These are phyloP conservation scores for Cotesia vestalis DNA, from an alignment of 1,140 invertebrate genomes.

Conservation along the genomic window DNA sequence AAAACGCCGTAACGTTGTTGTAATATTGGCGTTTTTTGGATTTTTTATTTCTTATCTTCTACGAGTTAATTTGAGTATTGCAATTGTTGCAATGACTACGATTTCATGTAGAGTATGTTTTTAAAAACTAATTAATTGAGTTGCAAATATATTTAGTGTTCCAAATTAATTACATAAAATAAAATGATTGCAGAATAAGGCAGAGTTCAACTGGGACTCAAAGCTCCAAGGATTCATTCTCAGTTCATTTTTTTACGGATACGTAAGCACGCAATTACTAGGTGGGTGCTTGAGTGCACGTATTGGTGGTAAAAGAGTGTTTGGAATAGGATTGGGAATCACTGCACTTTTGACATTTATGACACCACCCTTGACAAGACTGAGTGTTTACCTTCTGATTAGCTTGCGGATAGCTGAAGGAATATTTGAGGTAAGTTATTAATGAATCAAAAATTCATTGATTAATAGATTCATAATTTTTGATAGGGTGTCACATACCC, in stretches of 20 bases:
- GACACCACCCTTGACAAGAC: conserved; percentile 79
- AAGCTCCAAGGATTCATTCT: conserved; percentile 82
- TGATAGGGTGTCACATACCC: conserved; percentile 88
- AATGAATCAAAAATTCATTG: conserved; percentile 2
- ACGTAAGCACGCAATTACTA: conserved; percentile 77
- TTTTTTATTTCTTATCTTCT: conserved; percentile 89
- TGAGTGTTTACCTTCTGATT: conserved; percentile 77
- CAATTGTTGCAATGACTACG: conserved; percentile 88
- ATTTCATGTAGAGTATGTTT: conserved; percentile 66
- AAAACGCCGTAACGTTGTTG: conserved; percentile 76
- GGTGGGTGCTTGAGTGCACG: conserved; percentile 78
- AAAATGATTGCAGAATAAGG: background rate
- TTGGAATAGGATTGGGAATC: conserved; percentile 81
- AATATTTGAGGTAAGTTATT: conserved; percentile 78
- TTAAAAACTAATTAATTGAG: background rate
- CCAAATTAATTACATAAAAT: background rate
- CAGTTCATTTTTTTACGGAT: conserved; percentile 89
- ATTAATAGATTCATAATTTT: too few relatives aligned
- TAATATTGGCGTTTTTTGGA: conserved; percentile 83
- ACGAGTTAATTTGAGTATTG: conserved; percentile 89
- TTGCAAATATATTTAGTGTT: too few relatives aligned
- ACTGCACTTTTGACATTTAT: conserved; percentile 85
- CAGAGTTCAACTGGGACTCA: conserved; percentile 84
- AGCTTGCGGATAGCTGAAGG: conserved; percentile 84
- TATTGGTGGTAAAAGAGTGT: conserved; percentile 76